Evolutionary conservation across 2,797 vertebrate species (phyloP).

Genomic region (Sebastes matsubarae): DNA sequence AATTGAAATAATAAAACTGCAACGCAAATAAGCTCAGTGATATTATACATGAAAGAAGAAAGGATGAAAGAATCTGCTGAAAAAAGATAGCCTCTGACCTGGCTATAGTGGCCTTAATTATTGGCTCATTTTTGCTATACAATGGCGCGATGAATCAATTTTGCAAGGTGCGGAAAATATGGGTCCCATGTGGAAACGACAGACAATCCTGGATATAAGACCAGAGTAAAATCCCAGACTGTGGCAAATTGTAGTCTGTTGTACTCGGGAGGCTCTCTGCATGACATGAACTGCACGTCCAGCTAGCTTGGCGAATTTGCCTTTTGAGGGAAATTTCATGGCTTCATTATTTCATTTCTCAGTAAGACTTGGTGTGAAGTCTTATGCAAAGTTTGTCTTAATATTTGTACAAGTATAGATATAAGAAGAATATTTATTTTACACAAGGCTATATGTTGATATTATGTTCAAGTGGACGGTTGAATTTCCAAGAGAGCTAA

Average conservation of each 20-base stretch:
- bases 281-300: slow-evolving; percentile 17
- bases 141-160: slow-evolving; percentile 50
- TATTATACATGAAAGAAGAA: slow-evolving; percentile 2
- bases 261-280: slow-evolving; percentile 34
- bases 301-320: slow-evolving; percentile 3
- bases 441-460: not conserved
- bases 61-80: slow-evolving; percentile 16
- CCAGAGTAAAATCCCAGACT: slow-evolving; percentile 43
- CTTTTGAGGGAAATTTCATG: slow-evolving; percentile 34
- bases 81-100: slow-evolving; percentile 38
- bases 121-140: slow-evolving; percentile 9
- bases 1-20: slow-evolving; percentile 19
- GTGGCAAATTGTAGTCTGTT: slow-evolving; percentile 52
- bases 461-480: not conserved
- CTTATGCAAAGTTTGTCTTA: not conserved
- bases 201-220: slow-evolving; percentile 42
- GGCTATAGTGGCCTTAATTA: slow-evolving; percentile 42
- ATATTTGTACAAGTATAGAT: not conserved
- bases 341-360: slow-evolving; percentile 14
- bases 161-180: slow-evolving; percentile 46
- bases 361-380: not conserved
- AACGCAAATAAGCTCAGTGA: not conserved
- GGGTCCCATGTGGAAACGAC: slow-evolving; percentile 47
- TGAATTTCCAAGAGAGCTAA: not conserved
- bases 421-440: not conserved